phyloP scores from a whole-genome alignment of 2,888 invertebrate species.

The Rhaphigaster nebulosa region DNA sequence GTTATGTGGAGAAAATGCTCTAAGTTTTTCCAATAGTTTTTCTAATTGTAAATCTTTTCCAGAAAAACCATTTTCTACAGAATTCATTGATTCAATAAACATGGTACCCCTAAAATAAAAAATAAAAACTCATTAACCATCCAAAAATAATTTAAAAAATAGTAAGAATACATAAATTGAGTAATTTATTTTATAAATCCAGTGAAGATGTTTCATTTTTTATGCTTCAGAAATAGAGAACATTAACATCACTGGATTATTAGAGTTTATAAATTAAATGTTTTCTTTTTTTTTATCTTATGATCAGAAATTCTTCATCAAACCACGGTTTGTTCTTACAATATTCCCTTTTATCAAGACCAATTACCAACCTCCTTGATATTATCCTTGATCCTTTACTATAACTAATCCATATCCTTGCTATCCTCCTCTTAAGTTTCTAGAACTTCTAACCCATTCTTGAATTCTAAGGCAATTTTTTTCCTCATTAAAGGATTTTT shows the following conservation, averaged over 20 bases:
- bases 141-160: neutral
- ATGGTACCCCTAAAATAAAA: slow-evolving; percentile 10
- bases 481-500: no score
- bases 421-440: no score
- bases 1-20: neutral
- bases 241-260: neutral
- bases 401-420: no score
- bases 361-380: no score
- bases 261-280: neutral
- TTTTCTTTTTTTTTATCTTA: neutral
- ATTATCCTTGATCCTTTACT: no score
- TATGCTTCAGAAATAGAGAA: neutral
- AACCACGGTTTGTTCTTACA: no score
- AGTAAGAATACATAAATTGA: slow-evolving; percentile 57
- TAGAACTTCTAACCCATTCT: no score
- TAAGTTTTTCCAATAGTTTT: slow-evolving; percentile 21
- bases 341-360: no score
- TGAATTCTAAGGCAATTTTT: no score
- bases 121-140: neutral
- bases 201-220: neutral
- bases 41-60: slow-evolving; percentile 7
- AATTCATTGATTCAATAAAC: neutral
- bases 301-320: no score
- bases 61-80: neutral
- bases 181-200: slow-evolving; percentile 36